Percentiles rank a stretch among this genome's conserved stretches.
Conservation (phyloP, 2,888 invertebrate genomes). For the Hymenopus coronatus region DNA sequence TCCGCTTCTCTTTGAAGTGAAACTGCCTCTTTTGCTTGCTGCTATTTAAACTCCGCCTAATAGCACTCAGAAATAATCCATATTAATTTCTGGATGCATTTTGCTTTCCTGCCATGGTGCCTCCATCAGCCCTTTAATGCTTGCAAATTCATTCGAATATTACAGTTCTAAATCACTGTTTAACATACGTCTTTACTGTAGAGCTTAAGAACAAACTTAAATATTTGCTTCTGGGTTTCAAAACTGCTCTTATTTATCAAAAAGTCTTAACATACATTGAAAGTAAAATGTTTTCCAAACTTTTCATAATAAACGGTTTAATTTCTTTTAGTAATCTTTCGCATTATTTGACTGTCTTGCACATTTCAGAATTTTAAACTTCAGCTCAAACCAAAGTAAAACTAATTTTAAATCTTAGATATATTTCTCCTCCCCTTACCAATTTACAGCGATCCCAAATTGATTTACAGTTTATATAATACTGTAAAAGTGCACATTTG, state of each 20-base stretch:
- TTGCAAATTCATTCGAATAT: neutral
- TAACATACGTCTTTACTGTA: neutral
- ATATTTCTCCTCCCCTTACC: no score
- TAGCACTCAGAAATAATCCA: slow-evolving; percentile 32
- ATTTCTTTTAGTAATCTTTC: no score
- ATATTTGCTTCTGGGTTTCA: neutral
- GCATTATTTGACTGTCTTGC: no score
- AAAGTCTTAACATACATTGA: neutral
- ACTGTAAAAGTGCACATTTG: no score
- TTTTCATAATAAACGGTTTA: no score
- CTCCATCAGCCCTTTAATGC: neutral
- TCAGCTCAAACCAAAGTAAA: no score
- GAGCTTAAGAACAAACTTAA: neutral
- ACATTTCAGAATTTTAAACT: no score
- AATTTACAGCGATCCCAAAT: no score
- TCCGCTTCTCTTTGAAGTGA: slow-evolving; percentile 7
- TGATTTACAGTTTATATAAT: no score
- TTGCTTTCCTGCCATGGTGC: neutral
- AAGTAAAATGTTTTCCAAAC: no score
- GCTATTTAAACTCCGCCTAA: slow-evolving; percentile 18
- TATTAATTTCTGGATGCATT: slow-evolving; percentile 33
- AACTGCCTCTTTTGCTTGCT: slow-evolving; percentile 3
- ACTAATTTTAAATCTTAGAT: no score
- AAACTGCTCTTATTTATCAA: neutral
- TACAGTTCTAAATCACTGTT: neutral